Percentiles rank a stretch among this genome's conserved stretches.
These are phyloP conservation scores for Hippasteria phrygiana DNA, from an alignment of 53 echinoderm and acorn worm species.

Conservation along the genomic window DNA sequence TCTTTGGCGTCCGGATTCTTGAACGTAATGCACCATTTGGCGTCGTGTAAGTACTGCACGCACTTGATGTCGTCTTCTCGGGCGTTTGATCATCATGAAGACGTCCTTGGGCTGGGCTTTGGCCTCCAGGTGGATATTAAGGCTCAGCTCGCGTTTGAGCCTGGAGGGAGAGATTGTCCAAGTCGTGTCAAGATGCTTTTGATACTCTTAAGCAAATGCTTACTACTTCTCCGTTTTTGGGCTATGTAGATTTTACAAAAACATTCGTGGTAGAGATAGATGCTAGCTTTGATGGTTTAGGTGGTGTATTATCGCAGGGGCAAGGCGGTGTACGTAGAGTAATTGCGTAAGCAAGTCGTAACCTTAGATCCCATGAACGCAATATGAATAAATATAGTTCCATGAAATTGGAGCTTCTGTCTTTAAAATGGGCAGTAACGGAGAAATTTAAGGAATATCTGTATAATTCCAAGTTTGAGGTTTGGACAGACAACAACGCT, in stretches of 20 bases:
- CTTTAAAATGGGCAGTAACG: conserved; percentile 70
- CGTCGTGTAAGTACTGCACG: no score
- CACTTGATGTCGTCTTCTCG: no score
- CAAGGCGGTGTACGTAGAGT: conserved; percentile 44
- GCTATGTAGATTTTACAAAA: conserved; percentile 49
- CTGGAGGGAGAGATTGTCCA: no score
- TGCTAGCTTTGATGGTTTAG: conserved; percentile 64
- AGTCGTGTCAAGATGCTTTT: conserved; percentile 2
- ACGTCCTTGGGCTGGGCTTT: no score
- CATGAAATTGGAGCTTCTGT: conserved; percentile 73
- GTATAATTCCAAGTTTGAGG: not conserved
- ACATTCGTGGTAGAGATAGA: conserved; percentile 64
- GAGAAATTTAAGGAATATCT: conserved; percentile 75
- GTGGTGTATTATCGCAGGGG: conserved; percentile 66
- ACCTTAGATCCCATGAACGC: conserved; percentile 45
- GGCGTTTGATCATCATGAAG: no score
- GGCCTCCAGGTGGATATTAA: no score
- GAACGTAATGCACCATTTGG: no score
- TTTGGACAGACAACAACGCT: conserved; percentile 42
- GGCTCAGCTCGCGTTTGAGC: no score
- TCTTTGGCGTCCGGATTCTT: no score
- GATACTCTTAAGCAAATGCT: conserved; percentile 19
- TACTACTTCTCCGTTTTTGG: conserved; percentile 42
- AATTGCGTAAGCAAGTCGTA: conserved; percentile 67
- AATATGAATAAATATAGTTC: conserved; percentile 72